A percentile compares a stretch with the other conserved stretches of the same genome.
Conservation (phyloP, 2,888 invertebrate species). For the Pinctada fucata region DNA sequence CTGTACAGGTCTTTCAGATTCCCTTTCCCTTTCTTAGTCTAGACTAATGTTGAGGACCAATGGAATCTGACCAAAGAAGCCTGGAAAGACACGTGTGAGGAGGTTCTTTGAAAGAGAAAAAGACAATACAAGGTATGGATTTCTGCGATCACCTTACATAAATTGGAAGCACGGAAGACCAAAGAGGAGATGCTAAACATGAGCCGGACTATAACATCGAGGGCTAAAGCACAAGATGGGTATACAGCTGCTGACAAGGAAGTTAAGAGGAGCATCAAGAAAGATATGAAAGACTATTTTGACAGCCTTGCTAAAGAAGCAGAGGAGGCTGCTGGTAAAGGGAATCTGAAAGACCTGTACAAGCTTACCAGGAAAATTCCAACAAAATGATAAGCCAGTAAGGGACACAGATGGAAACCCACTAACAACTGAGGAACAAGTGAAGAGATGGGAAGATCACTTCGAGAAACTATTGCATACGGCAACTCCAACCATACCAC, state of each 20-base stretch:
- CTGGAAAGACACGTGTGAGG: constrained; percentile 7
- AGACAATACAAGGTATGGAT: not conserved
- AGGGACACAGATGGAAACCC: constrained; percentile 13
- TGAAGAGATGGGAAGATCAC: constrained; percentile 18
- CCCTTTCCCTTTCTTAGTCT: too few relatives aligned
- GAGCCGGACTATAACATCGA: not conserved
- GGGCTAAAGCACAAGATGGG: not conserved
- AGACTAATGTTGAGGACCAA: not conserved
- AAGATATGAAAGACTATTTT: not conserved
- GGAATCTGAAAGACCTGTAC: constrained; percentile 1
- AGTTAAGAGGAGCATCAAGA: constrained; percentile 11
- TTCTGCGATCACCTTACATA: not conserved
- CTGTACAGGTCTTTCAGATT: too few relatives aligned
- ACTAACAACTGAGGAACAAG: constrained; percentile 7
- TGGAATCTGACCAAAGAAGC: not conserved
- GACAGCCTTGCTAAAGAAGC: not conserved
- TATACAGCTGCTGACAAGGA: constrained; percentile 6
- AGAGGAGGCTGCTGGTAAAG: not conserved
- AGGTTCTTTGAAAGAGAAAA: not conserved
- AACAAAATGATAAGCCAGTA: constrained; percentile 6
- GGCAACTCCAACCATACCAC: too few relatives aligned
- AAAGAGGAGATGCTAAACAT: not conserved
- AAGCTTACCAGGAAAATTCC: constrained; percentile 4
- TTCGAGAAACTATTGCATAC: constrained; percentile 3
- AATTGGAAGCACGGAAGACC: not conserved